Percentiles rank a stretch among this genome's conserved stretches.
phyloP scores from a whole-genome alignment of 2,797 vertebrate genomes.

The Vireo griseus region DNA sequence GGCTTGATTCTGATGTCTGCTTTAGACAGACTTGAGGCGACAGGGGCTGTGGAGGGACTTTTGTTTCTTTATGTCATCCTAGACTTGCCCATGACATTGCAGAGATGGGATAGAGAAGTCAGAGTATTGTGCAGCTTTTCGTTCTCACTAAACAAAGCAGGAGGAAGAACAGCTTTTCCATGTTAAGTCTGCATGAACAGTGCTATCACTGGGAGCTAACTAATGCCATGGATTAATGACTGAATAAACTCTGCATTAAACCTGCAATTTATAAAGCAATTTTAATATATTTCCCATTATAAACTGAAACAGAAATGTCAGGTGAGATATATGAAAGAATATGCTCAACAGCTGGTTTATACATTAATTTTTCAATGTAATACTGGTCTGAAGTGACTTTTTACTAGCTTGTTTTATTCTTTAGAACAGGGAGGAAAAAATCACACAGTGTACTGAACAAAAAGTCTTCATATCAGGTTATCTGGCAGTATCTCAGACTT shows the following conservation, averaged over 20 bases:
- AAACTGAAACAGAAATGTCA: not conserved
- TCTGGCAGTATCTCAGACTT: not conserved
- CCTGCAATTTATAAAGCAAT: not conserved
- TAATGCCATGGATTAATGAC: not conserved
- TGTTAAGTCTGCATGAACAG: not conserved
- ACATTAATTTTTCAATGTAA: not conserved
- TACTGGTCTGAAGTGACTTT: not conserved
- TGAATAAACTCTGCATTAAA: not conserved
- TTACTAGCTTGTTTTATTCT: not conserved
- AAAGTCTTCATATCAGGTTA: not conserved
- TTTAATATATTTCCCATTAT: not conserved
- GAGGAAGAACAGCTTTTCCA: not conserved
- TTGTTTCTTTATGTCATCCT: not conserved
- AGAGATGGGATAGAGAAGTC: not conserved
- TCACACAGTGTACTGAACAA: not conserved
- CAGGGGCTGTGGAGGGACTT: not conserved
- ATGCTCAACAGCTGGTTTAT: not conserved
- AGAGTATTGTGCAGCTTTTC: not conserved
- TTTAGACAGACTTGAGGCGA: not conserved
- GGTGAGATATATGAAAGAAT: not conserved
- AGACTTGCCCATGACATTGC: not conserved
- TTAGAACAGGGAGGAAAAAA: not conserved
- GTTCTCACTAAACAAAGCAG: not conserved
- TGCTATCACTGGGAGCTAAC: not conserved
- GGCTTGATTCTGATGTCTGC: slow-evolving; percentile 1